A percentile compares a stretch with the other conserved stretches of the same genome.
Evolutionary conservation across 2,113 vertebrate genomes (phyloP).

Genomic region (Sigmodon hispidus): DNA sequence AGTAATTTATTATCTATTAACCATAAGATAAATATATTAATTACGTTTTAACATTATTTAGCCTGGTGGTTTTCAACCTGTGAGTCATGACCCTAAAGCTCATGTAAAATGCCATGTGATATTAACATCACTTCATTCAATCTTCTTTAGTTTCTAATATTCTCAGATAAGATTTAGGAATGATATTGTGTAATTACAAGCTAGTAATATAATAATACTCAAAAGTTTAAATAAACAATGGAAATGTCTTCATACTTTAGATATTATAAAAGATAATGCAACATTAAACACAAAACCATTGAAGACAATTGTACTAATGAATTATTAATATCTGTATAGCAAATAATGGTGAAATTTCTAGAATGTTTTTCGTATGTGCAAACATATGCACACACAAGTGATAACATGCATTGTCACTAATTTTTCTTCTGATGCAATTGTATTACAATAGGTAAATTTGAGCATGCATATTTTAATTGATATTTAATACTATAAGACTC

Average conservation of each 20-base stretch:
- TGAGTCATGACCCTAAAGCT: neutral
- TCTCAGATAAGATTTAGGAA: neutral
- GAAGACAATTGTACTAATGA: neutral
- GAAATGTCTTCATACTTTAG: neutral
- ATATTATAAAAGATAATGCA: neutral
- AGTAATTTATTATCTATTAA: neutral
- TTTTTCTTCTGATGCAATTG: neutral
- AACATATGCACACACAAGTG: neutral
- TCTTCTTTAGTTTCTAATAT: neutral
- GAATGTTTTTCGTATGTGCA: neutral
- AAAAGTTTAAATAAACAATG: neutral
- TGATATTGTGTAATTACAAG: neutral
- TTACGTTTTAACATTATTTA: neutral
- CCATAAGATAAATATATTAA: neutral
- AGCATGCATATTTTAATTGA: neutral
- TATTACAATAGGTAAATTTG: neutral
- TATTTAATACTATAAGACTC: slow-evolving; percentile 15
- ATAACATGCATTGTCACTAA: neutral
- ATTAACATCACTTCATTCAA: neutral
- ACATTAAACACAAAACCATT: neutral
- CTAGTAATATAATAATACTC: neutral
- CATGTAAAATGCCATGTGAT: neutral
- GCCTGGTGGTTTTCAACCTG: neutral
- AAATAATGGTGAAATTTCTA: neutral
- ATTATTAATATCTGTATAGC: neutral